Evolutionary conservation across 2,888 invertebrate genomes (phyloP).

Genomic region (Dasypogon diadema): DNA sequence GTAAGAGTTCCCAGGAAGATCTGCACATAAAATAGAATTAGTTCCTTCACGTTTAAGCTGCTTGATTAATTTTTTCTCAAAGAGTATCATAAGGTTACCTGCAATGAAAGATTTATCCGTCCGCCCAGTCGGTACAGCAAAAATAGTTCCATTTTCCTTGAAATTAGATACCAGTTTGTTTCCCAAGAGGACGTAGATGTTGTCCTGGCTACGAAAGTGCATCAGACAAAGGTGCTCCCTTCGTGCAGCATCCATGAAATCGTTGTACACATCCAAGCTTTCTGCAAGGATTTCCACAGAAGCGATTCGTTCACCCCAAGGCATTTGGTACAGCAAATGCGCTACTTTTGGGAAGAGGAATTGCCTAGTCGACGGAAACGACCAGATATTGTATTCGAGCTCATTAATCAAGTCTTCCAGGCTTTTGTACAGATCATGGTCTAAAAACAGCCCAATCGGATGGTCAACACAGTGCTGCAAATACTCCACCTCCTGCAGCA

Average conservation of each 20-base stretch:
- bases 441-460: slow-evolving; percentile 66
- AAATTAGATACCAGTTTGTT: slow-evolving; percentile 65
- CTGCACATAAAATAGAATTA: slow-evolving; percentile 61
- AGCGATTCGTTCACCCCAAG: slow-evolving; percentile 66
- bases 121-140: slow-evolving; percentile 65
- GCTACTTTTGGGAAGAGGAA: slow-evolving; percentile 65
- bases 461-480: slow-evolving; percentile 65
- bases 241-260: slow-evolving; percentile 66
- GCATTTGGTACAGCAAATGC: slow-evolving; percentile 67
- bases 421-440: slow-evolving; percentile 63
- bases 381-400: slow-evolving; percentile 67
- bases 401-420: slow-evolving; percentile 63
- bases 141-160: slow-evolving; percentile 65
- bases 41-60: too few relatives aligned
- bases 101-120: slow-evolving; percentile 62
- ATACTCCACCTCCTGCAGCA: slow-evolving; percentile 66
- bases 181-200: slow-evolving; percentile 66
- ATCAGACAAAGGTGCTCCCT: slow-evolving; percentile 67
- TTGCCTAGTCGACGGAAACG: slow-evolving; percentile 63
- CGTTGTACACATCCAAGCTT: slow-evolving; percentile 64
- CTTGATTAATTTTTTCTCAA: too few relatives aligned
- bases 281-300: slow-evolving; percentile 67
- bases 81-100: too few relatives aligned
- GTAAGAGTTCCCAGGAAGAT: slow-evolving; percentile 65
- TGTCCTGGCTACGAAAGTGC: slow-evolving; percentile 66